Percentiles rank a stretch among this genome's conserved stretches.
These are phyloP conservation scores for Plutella xylostella DNA, from an alignment of 2,888 invertebrate species.

Conservation along the genomic window DNA sequence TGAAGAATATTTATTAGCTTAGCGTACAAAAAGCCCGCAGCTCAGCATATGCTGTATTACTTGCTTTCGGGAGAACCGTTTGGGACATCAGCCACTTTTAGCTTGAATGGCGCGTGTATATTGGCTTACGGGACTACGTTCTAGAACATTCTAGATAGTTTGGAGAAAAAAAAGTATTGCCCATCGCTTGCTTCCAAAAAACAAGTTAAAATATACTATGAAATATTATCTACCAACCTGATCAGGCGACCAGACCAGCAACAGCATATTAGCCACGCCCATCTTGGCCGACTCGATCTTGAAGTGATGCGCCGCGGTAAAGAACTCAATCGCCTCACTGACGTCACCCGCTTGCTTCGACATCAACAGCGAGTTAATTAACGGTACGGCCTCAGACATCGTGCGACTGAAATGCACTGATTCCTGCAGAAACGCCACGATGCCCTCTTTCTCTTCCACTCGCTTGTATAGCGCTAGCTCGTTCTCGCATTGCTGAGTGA, in stretches of 20 bases:
- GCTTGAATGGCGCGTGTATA: too few species aligned
- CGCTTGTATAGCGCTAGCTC: slow-evolving; percentile 60
- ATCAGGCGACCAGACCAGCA: slow-evolving; percentile 85
- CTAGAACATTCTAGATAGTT: too few species aligned
- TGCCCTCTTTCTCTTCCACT: slow-evolving; percentile 69
- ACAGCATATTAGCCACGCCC: slow-evolving; percentile 82
- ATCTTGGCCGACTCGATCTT: slow-evolving; percentile 78
- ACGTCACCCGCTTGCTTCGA: slow-evolving; percentile 83
- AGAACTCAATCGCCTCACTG: slow-evolving; percentile 89
- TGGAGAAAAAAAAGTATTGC: too few species aligned
- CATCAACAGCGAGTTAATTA: slow-evolving; percentile 80
- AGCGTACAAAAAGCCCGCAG: too few species aligned
- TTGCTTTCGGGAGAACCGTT: too few species aligned
- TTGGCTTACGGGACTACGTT: too few species aligned
- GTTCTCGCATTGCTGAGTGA: slow-evolving; percentile 53
- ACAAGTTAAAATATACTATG: too few species aligned
- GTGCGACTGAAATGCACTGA: slow-evolving; percentile 64
- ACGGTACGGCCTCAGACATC: slow-evolving; percentile 53
- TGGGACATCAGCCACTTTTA: too few species aligned
- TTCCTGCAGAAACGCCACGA: slow-evolving; percentile 80
- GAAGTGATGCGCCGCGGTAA: slow-evolving; percentile 84
- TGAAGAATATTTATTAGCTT: too few species aligned
- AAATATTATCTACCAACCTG: slow-evolving; percentile 46
- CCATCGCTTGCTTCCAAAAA: too few species aligned
- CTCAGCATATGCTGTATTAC: too few species aligned